Evolutionary conservation across 2,888 invertebrate genomes (phyloP), one percentile per base, ranked within the genome.

Genomic region (Hydriomena furcata): DNA sequence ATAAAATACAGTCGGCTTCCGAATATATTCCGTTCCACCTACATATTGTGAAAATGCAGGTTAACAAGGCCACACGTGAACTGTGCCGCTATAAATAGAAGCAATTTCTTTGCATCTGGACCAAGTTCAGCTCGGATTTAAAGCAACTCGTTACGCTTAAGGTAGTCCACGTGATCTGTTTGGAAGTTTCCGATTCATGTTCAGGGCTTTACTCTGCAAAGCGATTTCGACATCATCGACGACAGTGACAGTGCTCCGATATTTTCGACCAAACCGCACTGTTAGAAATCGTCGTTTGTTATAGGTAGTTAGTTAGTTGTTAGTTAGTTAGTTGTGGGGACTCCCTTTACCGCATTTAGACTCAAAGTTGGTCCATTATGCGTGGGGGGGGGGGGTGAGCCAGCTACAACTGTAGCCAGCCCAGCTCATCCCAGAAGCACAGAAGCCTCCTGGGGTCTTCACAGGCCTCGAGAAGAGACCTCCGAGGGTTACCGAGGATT

Each of bases 21-120:
- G 7, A 45, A 48, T 48, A 53, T 34, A 46, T 42, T 45, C 2
- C n/a, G 21, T 24, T 32, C 35, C 12, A 34, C 50, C 24, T 37
- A 40, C 47, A 40, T 25, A 28, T 41, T 42, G 28, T 35, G 45
- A 48, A 54, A 50, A 59, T 61, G 61, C 61, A 61, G 59, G 61
- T 61, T 55, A 61, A 52, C 59, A 61, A 61, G 61, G 61, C 50
- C 56, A 49, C 53, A 49, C 60, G 53, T 59, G 42, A 57, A 49
- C 57, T 51, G 52, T 51, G 27, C 24, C 23, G 36, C 32, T 59
- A 59, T 54, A 52, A 52, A 54, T 58, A 60, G 46, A 44, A 46
- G 27, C 42, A 35, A 60, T 62, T 62, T 62, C 58, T 62, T 62
- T 60, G 46, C 60, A 62, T 58, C 54, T 62, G 61, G 60, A 62